phyloP scores from a whole-genome alignment of 2,113 vertebrate species.

The Toxostoma redivivum region DNA sequence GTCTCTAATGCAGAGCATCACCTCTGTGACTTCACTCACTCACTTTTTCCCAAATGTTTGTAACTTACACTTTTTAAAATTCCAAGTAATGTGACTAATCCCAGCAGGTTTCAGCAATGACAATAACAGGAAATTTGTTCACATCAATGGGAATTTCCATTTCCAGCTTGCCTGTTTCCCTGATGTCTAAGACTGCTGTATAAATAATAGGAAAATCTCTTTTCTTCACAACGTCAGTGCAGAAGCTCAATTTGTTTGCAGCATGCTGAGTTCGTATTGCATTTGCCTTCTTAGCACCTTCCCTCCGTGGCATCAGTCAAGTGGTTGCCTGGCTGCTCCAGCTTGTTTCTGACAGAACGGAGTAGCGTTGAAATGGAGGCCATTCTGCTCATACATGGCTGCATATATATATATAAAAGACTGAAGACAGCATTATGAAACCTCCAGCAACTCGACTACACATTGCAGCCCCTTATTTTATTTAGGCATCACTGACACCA shows the following conservation, averaged over 20 bases:
- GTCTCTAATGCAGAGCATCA: background rate
- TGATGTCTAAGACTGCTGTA: background rate
- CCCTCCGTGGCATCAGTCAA: slow-evolving; percentile 34
- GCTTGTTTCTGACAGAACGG: slow-evolving; percentile 21
- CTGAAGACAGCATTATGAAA: slow-evolving; percentile 37
- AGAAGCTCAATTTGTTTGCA: slow-evolving; percentile 37
- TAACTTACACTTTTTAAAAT: background rate
- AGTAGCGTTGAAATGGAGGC: slow-evolving; percentile 26
- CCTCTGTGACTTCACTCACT: background rate
- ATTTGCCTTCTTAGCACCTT: slow-evolving; percentile 50
- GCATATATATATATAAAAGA: slow-evolving; percentile 23
- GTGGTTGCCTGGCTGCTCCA: background rate
- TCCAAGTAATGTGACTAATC: slow-evolving; percentile 1
- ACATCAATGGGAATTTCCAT: slow-evolving; percentile 20
- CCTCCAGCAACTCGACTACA: background rate
- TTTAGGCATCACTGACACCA: background rate
- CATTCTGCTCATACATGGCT: background rate
- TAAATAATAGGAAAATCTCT: slow-evolving; percentile 40
- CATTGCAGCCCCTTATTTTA: background rate
- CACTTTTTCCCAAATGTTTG: background rate
- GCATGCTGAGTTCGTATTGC: background rate
- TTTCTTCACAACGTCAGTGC: background rate
- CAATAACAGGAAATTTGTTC: slow-evolving; percentile 16
- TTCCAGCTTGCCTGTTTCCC: slow-evolving; percentile 3
- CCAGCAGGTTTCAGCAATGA: background rate